Conservation (phyloP, 2,113 vertebrate genomes). For the Puntigrus tetrazona region DNA sequence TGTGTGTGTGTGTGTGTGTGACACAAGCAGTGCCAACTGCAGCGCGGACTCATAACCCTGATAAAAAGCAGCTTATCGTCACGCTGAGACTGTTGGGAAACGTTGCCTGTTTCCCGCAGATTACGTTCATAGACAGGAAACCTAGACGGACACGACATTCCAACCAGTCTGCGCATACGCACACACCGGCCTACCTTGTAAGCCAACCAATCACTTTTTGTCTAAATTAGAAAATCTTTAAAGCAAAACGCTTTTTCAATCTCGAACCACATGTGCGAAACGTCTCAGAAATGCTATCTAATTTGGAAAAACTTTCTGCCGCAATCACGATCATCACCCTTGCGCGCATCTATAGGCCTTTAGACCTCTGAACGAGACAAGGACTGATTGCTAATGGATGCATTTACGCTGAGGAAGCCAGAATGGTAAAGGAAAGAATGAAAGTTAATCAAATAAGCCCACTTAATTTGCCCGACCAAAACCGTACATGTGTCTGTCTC, state of each 20-base stretch:
- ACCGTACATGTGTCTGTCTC: background rate
- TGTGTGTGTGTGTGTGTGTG: background rate
- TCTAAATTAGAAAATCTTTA: background rate
- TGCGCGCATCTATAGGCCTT: background rate
- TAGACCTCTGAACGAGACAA: background rate
- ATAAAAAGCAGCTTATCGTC: conserved; percentile 52
- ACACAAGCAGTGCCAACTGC: conserved; percentile 26
- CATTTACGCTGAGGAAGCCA: conserved; percentile 4
- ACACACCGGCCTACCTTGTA: conserved; percentile 8
- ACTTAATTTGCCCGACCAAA: background rate
- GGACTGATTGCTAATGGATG: background rate
- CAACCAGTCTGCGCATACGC: conserved; percentile 45
- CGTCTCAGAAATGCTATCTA: background rate
- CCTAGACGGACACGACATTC: conserved; percentile 48
- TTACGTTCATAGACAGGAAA: conserved; percentile 56
- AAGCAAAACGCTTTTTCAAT: background rate
- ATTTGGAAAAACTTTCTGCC: conserved; percentile 9
- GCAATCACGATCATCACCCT: background rate
- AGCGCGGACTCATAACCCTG: conserved; percentile 42
- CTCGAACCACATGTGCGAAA: background rate
- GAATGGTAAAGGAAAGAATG: conserved; percentile 21
- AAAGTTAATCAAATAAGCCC: background rate
- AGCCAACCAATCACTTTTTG: background rate
- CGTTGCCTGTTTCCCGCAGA: conserved; percentile 56
- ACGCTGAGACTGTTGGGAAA: conserved; percentile 48